Conservation (phyloP, 2,888 invertebrate genomes). For the Platycheirus albimanus region DNA sequence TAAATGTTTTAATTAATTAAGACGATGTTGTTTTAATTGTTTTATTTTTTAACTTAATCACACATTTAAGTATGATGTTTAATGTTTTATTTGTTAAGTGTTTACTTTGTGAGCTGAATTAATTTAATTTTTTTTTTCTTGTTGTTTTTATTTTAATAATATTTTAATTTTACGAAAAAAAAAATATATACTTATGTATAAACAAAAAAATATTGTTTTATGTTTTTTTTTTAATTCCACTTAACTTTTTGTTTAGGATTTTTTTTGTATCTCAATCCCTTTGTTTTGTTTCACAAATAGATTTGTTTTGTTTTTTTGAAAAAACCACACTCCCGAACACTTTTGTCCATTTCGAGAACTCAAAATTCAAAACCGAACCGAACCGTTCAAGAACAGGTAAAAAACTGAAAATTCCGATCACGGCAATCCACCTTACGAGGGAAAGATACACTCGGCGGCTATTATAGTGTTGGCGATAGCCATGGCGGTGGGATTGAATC, state of each 20-base stretch:
- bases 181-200: constrained; percentile 38
- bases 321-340: constrained; percentile 18
- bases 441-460: not conserved
- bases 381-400: constrained; percentile 75
- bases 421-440: constrained; percentile 59
- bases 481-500: constrained; percentile 35
- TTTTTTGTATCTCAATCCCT: constrained; percentile 4
- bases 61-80: constrained; percentile 67
- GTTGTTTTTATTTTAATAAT: constrained; percentile 66
- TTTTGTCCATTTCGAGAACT: constrained; percentile 9
- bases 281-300: constrained; percentile 14
- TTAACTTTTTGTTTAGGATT: constrained; percentile 41
- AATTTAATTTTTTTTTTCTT: constrained; percentile 59
- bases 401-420: constrained; percentile 69
- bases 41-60: constrained; percentile 48
- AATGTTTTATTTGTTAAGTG: constrained; percentile 74
- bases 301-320: not conserved
- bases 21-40: constrained; percentile 37
- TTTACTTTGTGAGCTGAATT: constrained; percentile 69
- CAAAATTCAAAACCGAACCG: constrained; percentile 63
- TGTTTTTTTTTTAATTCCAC: constrained; percentile 58
- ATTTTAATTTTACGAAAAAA: constrained; percentile 45
- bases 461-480: not conserved
- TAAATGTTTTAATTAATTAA: constrained; percentile 68
- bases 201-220: constrained; percentile 42